Base-by-base conservation (phyloP, 2,797 vertebrate species). In the Rhinoraja longicauda region DNA sequence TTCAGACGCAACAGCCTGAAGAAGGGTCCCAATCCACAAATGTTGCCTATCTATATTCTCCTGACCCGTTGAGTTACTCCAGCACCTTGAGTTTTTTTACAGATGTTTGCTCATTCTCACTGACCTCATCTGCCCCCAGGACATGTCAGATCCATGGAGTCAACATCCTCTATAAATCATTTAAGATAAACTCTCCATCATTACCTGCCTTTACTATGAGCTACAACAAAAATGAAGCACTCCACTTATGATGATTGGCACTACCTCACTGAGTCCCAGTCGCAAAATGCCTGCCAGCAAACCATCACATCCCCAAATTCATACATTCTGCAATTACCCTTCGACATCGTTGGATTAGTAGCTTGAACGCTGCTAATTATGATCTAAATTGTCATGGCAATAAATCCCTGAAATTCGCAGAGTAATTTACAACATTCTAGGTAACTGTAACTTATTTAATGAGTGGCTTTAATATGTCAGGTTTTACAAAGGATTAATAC, bases 371-470 rank as follows among this genome's bases (percentile, higher is more conserved):
- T 8, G 67, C 84, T 88, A 67, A 67, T 67, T 84, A 88, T 88
- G 84, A 88, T 88, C 62, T 24, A 36, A 67, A 64, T 88, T 67
- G 84, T 64, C 84, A 88, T 67, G 59, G 84, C n/a, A 88, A 67
- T 88, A 88, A 88, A 88, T 88, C 84, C 84, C 84, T 67, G n/a
- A 88, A 64, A 64, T 67, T 64, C 29, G 39, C n/a, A 53, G 62
- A 21, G 59, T 67, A 36, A 88, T 88, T 88, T 88, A 67, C 62
- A 88, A 67, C 59, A 88, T n/a, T 17, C 62, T 36, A 17, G 24
- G 84, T 67, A 88, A 36, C 84, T 88, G 62, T 88, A 67, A 88
- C 59, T 36, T 67, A 15, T 67, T 88, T 67, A 88, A 88, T 88
- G 62, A 19, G n/a, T 67, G 8, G 84, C 62, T 88, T 67, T 88